Evolutionary conservation across 2,797 vertebrate species (phyloP).

Genomic region (Bradypodion pumilum): DNA sequence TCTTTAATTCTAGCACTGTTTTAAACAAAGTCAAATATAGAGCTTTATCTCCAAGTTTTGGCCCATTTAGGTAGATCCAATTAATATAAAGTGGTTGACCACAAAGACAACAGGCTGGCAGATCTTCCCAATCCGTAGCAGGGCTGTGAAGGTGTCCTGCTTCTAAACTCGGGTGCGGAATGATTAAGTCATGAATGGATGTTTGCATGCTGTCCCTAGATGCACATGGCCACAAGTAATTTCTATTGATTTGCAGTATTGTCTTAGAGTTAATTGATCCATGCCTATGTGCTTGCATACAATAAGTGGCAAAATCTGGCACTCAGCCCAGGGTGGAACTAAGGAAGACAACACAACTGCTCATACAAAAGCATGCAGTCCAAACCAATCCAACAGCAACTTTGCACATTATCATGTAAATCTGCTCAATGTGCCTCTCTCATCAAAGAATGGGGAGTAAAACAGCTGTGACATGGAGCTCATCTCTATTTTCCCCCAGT

Average conservation of each 20-base stretch:
- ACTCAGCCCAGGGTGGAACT: constrained; percentile 34
- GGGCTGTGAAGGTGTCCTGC: constrained; percentile 41
- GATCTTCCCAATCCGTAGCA: constrained; percentile 8
- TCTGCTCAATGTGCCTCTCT: constrained; percentile 37
- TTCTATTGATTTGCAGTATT: constrained; percentile 50
- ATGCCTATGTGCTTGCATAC: constrained; percentile 47
- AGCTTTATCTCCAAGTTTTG: too few relatives aligned
- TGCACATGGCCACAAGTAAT: constrained; percentile 36
- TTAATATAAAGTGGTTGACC: constrained; percentile 29
- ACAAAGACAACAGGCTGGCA: constrained; percentile 14
- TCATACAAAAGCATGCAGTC: constrained; percentile 47
- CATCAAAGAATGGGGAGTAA: constrained; percentile 39
- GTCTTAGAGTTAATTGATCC: constrained; percentile 44
- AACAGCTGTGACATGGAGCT: constrained; percentile 54
- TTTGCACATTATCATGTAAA: constrained; percentile 60
- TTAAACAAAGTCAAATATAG: constrained; percentile 22
- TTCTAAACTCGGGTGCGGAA: constrained; percentile 36
- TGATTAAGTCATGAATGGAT: constrained; percentile 46
- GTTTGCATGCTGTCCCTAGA: constrained; percentile 52
- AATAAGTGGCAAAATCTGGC: constrained; percentile 58
- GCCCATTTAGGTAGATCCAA: constrained; percentile 3
- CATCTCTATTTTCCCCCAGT: constrained; percentile 13
- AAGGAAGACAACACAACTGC: constrained; percentile 54
- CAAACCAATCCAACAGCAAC: constrained; percentile 52
- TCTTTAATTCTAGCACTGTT: constrained; percentile 41